A percentile compares a stretch with the other conserved stretches of the same genome.
These are phyloP conservation scores for Acrobasis suavella DNA, from an alignment of 2,888 invertebrate species.

Conservation along the genomic window DNA sequence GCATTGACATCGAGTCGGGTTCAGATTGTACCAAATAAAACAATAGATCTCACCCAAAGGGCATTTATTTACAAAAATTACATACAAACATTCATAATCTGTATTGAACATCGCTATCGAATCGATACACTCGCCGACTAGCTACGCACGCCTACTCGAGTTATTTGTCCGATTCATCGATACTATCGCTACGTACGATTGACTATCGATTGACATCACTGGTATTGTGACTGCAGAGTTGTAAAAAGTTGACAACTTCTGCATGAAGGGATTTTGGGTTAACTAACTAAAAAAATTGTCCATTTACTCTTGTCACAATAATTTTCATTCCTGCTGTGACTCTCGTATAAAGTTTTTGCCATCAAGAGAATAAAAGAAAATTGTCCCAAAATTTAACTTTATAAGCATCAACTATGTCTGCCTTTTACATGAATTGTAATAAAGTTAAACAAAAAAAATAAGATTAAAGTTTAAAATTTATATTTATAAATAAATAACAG, in stretches of 20 bases:
- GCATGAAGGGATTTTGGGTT: too few species aligned
- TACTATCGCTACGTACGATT: slow-evolving; percentile 43
- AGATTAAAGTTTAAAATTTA: too few species aligned
- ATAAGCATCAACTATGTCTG: too few species aligned
- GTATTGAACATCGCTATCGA: slow-evolving; percentile 56
- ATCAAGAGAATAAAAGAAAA: too few species aligned
- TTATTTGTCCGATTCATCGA: slow-evolving; percentile 42
- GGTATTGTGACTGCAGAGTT: slow-evolving; percentile 33
- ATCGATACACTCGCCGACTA: slow-evolving; percentile 53
- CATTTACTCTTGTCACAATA: too few species aligned
- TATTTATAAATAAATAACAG: neutral
- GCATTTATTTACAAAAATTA: slow-evolving; percentile 78
- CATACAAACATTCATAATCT: slow-evolving; percentile 80
- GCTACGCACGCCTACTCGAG: slow-evolving; percentile 54
- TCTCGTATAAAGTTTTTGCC: too few species aligned
- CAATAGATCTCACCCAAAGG: slow-evolving; percentile 39
- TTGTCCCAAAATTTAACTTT: too few species aligned
- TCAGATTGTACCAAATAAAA: slow-evolving; percentile 30
- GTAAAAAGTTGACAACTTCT: neutral
- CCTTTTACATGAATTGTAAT: too few species aligned
- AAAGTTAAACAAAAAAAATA: too few species aligned
- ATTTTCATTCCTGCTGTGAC: too few species aligned
- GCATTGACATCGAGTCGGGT: neutral
- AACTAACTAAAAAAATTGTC: too few species aligned
- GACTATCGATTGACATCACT: slow-evolving; percentile 35